These are phyloP conservation scores for Sciaenops ocellatus DNA, from an alignment of 2,797 vertebrate species.

Conservation along the genomic window DNA sequence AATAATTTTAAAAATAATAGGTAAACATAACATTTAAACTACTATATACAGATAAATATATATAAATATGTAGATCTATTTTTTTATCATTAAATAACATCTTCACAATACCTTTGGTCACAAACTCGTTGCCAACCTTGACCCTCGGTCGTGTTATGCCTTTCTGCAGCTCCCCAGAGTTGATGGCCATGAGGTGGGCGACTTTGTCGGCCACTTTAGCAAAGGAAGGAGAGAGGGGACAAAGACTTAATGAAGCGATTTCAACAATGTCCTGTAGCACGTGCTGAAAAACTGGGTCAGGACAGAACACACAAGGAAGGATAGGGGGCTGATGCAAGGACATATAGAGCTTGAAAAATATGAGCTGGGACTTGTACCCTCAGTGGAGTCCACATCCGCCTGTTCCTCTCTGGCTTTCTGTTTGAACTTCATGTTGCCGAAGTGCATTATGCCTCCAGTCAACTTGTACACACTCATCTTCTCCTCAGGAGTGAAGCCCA, in stretches of 20 bases:
- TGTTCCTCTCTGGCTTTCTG: constrained; percentile 86
- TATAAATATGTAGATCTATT: too few relatives aligned
- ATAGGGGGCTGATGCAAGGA: not conserved
- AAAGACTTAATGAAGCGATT: not conserved
- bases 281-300: not conserved
- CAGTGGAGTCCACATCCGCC: constrained; percentile 80
- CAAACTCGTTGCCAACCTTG: constrained; percentile 83
- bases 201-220: constrained; percentile 81
- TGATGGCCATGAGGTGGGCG: constrained; percentile 81
- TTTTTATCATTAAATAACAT: too few relatives aligned
- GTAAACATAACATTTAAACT: too few relatives aligned
- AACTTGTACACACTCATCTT: constrained; percentile 80
- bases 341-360: not conserved
- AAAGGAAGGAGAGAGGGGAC: not conserved
- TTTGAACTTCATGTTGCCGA: constrained; percentile 84
- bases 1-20: too few relatives aligned
- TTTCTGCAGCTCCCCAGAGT: constrained; percentile 80
- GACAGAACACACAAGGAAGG: not conserved
- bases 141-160: constrained; percentile 73
- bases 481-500: constrained; percentile 82
- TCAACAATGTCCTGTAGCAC: not conserved
- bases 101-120: constrained; percentile 28
- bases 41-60: too few relatives aligned
- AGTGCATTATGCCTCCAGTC: constrained; percentile 77
- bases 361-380: constrained; percentile 59